These are phyloP conservation scores for Dufourea novaeangliae DNA, from an alignment of 1,140 invertebrate species.

Conservation along the genomic window DNA sequence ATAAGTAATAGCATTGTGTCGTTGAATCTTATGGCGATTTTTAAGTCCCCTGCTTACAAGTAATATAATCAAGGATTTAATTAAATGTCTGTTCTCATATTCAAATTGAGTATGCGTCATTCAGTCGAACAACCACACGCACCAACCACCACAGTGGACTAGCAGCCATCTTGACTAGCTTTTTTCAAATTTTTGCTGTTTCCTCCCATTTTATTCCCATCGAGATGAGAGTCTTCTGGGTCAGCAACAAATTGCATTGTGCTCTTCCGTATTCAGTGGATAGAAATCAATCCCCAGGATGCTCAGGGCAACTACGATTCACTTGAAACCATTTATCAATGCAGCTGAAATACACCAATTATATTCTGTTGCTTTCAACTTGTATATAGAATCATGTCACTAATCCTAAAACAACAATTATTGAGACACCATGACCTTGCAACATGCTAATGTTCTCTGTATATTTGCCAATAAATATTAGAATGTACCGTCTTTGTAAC, in stretches of 20 bases:
- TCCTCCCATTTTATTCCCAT: constrained; percentile 62
- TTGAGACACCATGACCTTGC: neutral
- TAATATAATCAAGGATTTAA: constrained; percentile 67
- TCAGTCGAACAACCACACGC: constrained; percentile 69
- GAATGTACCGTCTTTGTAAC: neutral
- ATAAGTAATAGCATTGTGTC: constrained; percentile 78
- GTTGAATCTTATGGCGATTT: constrained; percentile 79
- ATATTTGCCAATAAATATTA: neutral
- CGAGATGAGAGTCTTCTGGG: constrained; percentile 62
- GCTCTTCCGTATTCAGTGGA: constrained; percentile 63
- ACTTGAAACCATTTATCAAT: constrained; percentile 99
- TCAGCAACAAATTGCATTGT: constrained; percentile 66
- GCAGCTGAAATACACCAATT: constrained; percentile 84
- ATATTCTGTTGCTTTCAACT: neutral
- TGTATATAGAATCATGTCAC: neutral
- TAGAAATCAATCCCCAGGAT: constrained; percentile 93
- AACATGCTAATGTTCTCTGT: neutral
- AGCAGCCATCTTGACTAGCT: constrained; percentile 81
- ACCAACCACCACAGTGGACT: constrained; percentile 78
- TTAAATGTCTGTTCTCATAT: constrained; percentile 72
- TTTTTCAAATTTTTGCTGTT: constrained; percentile 71
- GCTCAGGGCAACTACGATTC: constrained; percentile 97
- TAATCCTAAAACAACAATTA: neutral
- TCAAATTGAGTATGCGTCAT: constrained; percentile 68
- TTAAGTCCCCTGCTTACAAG: constrained; percentile 69